A percentile compares a stretch with the other conserved stretches of the same genome.
Conservation (phyloP, 2,113 vertebrate genomes). For the Aleadryas rufinucha region DNA sequence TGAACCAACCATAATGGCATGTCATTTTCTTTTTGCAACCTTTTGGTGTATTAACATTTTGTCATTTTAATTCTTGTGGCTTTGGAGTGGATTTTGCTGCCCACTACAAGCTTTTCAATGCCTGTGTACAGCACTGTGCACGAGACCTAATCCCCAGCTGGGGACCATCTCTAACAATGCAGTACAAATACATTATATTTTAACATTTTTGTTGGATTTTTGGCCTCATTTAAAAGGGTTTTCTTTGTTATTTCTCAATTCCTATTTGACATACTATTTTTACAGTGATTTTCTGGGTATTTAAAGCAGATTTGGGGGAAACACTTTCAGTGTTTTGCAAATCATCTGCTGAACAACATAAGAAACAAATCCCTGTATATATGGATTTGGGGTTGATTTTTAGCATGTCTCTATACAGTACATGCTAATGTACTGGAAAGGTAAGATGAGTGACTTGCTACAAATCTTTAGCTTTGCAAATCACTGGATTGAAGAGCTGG, state of each 20-base stretch:
- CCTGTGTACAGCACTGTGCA: not conserved
- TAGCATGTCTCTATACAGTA: not conserved
- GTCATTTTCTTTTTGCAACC: not conserved
- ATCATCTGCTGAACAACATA: not conserved
- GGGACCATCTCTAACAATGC: not conserved
- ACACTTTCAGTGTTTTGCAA: not conserved
- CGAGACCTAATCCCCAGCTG: not conserved
- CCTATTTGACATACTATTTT: not conserved
- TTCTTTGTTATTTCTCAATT: not conserved
- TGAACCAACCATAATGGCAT: not conserved
- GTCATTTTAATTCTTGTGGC: not conserved
- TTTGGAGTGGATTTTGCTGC: not conserved
- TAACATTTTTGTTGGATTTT: not conserved
- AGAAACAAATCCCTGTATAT: not conserved
- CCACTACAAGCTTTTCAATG: not conserved
- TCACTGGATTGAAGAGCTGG: not conserved
- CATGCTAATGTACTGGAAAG: not conserved
- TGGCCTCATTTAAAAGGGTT: not conserved
- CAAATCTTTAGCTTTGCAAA: not conserved
- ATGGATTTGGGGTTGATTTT: not conserved
- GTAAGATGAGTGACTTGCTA: not conserved
- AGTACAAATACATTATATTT: not conserved
- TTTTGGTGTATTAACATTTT: not conserved
- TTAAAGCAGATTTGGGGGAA: not conserved
- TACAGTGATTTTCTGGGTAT: not conserved